A percentile compares a stretch with the other conserved stretches of the same genome.
Conservation (phyloP, 2,888 invertebrate genomes). For the Helicoverpa assulta region DNA sequence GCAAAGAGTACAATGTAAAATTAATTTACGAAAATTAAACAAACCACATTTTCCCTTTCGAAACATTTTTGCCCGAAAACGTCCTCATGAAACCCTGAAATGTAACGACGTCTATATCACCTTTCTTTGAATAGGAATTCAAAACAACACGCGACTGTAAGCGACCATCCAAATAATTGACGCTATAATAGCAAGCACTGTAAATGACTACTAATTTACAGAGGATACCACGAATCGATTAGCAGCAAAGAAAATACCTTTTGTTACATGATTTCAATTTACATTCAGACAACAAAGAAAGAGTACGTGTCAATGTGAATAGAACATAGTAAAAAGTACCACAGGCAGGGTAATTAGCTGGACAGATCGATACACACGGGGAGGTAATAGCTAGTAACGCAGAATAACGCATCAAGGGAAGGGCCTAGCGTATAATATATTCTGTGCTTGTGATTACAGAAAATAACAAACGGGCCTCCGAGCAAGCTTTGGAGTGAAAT, state of each 20-base stretch:
- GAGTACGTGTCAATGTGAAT: constrained; percentile 22
- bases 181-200: constrained; percentile 29
- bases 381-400: constrained; percentile 35
- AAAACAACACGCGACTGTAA: constrained; percentile 40
- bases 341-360: constrained; percentile 39
- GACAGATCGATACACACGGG: constrained; percentile 35
- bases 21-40: constrained; percentile 35
- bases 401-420: constrained; percentile 60
- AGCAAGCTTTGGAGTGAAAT: constrained; percentile 82
- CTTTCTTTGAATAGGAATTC: constrained; percentile 41
- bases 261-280: constrained; percentile 18
- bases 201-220: constrained; percentile 9
- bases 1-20: constrained; percentile 40
- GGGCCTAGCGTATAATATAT: constrained; percentile 71
- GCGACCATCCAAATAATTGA: constrained; percentile 36
- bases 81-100: constrained; percentile 29
- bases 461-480: constrained; percentile 80
- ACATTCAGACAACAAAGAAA: constrained; percentile 20
- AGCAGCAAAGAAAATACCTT: constrained; percentile 14
- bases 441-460: constrained; percentile 79
- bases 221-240: constrained; percentile 28
- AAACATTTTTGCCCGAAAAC: constrained; percentile 34
- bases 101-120: constrained; percentile 17
- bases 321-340: constrained; percentile 28
- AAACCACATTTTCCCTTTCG: constrained; percentile 25